Conservation (phyloP, 2,797 vertebrate species). For the Pterois miles region DNA sequence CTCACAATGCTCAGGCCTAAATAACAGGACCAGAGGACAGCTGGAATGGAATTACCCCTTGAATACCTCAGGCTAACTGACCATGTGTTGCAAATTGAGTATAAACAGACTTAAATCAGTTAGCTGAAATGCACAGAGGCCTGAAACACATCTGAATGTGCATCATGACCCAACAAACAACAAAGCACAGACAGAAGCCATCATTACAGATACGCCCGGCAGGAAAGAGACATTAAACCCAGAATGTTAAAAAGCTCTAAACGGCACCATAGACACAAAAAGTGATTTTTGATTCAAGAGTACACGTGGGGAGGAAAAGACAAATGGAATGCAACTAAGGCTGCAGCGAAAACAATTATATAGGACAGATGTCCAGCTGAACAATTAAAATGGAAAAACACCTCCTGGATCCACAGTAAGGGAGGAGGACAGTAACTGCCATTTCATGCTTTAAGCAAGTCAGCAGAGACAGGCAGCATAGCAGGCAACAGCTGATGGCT, state of each 20-base stretch:
- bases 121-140: background rate
- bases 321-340: background rate
- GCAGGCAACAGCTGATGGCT: slow-evolving; percentile 17
- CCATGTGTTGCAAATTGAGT: slow-evolving; percentile 1
- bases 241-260: background rate
- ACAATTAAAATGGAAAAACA: slow-evolving; percentile 10
- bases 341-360: background rate
- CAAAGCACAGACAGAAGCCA: background rate
- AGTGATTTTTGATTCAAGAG: background rate
- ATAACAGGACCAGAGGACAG: background rate
- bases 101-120: background rate
- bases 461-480: background rate
- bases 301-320: background rate
- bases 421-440: background rate
- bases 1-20: background rate
- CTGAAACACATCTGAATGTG: background rate
- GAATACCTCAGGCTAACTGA: background rate
- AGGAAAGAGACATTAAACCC: background rate
- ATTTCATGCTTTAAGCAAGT: slow-evolving; percentile 12
- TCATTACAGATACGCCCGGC: background rate
- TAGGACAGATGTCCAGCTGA: background rate
- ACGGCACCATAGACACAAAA: background rate
- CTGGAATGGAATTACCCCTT: background rate
- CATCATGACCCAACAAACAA: background rate
- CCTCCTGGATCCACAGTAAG: background rate